Evolutionary conservation across 2,113 vertebrate genomes (phyloP).

Genomic region (Calyptomena viridis): DNA sequence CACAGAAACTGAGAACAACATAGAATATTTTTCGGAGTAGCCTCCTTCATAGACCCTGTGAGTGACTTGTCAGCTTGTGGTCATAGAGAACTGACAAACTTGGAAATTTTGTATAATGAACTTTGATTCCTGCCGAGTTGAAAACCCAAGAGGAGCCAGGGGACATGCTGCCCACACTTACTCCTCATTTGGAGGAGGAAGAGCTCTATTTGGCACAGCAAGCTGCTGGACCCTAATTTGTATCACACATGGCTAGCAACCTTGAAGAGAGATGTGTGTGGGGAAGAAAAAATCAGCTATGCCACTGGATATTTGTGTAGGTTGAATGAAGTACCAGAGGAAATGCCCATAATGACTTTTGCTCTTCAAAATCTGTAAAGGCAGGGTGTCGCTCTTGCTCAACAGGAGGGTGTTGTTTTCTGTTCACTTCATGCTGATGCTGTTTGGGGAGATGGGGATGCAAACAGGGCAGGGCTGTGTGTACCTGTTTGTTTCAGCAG

Average conservation of each 20-base stretch:
- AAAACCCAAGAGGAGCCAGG: neutral
- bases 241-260: neutral
- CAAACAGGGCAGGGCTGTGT: neutral
- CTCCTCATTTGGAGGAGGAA: neutral
- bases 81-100: neutral
- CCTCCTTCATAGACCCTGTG: neutral
- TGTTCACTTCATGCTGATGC: neutral
- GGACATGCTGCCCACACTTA: neutral
- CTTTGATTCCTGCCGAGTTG: neutral
- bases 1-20: fast-evolving
- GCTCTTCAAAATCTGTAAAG: neutral
- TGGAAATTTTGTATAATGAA: neutral
- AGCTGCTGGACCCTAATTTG: neutral
- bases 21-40: neutral
- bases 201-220: neutral
- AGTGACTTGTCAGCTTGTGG: neutral
- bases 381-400: neutral
- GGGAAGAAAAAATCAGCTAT: neutral
- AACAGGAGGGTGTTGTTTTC: neutral
- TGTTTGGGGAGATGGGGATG: neutral
- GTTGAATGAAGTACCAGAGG: neutral
- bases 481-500: neutral
- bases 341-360: neutral
- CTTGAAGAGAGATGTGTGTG: neutral
- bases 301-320: neutral